Evolutionary conservation across 2,888 invertebrate species (phyloP).

Genomic region (Ernsta delagoae): DNA sequence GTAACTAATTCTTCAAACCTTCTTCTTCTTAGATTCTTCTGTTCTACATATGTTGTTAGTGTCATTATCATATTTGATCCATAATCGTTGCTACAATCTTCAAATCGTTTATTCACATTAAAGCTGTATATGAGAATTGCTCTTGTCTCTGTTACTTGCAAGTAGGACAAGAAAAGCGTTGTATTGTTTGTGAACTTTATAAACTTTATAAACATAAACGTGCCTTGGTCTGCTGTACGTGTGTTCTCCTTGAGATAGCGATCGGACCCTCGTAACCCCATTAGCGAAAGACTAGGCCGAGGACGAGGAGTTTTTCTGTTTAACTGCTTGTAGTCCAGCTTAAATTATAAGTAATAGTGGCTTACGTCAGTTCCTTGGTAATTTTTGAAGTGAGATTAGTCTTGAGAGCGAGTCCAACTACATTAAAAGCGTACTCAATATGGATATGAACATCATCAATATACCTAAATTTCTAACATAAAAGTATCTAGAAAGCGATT

Average conservation of each 20-base stretch:
- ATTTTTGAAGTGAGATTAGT: no score
- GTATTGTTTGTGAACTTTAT: background rate
- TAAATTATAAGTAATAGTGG: background rate
- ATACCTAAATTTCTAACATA: background rate
- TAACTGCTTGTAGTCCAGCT: background rate
- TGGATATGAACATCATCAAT: no score
- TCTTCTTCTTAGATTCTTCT: no score
- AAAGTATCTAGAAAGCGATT: background rate
- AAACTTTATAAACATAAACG: conserved; percentile 4
- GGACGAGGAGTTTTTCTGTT: conserved; percentile 19
- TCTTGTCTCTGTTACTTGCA: background rate
- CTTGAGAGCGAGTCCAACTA: no score
- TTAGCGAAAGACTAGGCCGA: conserved; percentile 25
- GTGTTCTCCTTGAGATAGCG: conserved; percentile 14
- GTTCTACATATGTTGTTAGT: no score
- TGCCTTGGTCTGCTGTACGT: background rate
- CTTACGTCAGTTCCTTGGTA: no score
- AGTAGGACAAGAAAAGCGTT: background rate
- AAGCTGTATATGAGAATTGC: no score
- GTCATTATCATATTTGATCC: no score
- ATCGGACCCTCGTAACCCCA: conserved; percentile 22
- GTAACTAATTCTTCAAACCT: no score
- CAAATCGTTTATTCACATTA: no score
- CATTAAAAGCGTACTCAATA: no score
- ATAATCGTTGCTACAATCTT: no score